Evolutionary conservation across 1,140 invertebrate species (phyloP), one percentile per base, ranked within the genome.

Genomic region (Bilobella aurantiaca): DNA sequence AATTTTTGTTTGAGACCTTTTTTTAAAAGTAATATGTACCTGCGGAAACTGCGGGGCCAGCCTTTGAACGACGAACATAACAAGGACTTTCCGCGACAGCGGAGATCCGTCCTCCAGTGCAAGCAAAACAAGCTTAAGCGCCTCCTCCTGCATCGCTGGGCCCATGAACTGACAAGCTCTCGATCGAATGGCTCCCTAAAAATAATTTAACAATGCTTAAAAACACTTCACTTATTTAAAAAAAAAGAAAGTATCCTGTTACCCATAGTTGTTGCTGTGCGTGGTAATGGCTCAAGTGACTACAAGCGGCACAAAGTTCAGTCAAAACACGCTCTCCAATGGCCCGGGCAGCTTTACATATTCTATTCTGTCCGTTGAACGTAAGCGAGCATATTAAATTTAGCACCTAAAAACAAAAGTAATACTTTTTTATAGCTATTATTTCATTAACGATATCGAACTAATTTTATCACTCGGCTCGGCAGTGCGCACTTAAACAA

Each of bases 101-200:
- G 93, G 90, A 2, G 93, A 94, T 3, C 96, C 96, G 80, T 98
- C 94, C 78, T 96, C 93, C 31, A 99, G 79, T 1, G 95, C 93
- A 61, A 97, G 77, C 3, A 98, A 79, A 21, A 98, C 94, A 58
- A 99, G 79, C 77, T 93, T 93, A 0, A 99, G 78, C 1, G 98
- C 94, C 78, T 98, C 95, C 79, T 98, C 95, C 81, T 98, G 95
- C 94, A 98, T 97, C 3, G 91, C 93, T 86, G 76, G 57, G n/a
- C 96, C 96, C 18, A 99, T 84, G 79, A 99, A 99, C 78, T 99
- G 96, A 77, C 96, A 99, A 32, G 96, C 96, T 62, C 96, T 82
- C 1, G 93, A 91, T 65, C 96, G 78, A 2, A 99, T 95, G 56
- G 96, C 95, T 37, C 59, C 37, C 57, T 62, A 30, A 60, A 28